Evolutionary conservation across 2,888 invertebrate genomes (phyloP).

Genomic region (Zygogramma bicolorata): DNA sequence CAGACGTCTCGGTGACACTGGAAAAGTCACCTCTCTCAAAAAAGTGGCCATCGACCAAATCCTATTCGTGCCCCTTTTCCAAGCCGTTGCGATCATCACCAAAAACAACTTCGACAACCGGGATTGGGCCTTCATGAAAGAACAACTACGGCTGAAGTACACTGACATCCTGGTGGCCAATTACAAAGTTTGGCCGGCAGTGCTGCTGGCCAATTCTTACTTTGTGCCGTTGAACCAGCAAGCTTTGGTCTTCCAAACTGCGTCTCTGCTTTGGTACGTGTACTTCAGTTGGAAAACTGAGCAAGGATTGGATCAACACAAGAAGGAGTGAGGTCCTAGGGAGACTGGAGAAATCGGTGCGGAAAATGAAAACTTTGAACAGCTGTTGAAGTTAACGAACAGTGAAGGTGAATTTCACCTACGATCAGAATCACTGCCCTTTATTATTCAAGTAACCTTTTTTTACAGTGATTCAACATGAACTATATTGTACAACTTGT

Average conservation of each 20-base stretch:
- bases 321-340: too few species aligned
- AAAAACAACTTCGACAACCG: slow-evolving; percentile 75
- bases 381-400: too few species aligned
- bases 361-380: too few species aligned
- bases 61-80: slow-evolving; percentile 79
- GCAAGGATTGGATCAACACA: not conserved
- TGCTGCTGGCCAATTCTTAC: slow-evolving; percentile 88
- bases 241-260: slow-evolving; percentile 80
- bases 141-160: slow-evolving; percentile 73
- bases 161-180: slow-evolving; percentile 74
- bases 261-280: slow-evolving; percentile 89
- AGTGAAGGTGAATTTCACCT: too few species aligned
- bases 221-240: slow-evolving; percentile 86
- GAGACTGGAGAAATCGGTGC: too few species aligned
- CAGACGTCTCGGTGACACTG: slow-evolving; percentile 35
- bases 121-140: slow-evolving; percentile 67
- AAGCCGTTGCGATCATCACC: slow-evolving; percentile 71
- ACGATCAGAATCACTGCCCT: too few species aligned
- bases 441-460: too few species aligned
- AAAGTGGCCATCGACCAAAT: slow-evolving; percentile 82
- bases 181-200: slow-evolving; percentile 86
- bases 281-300: slow-evolving; percentile 83
- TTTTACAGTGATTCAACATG: too few species aligned
- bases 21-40: slow-evolving; percentile 65
- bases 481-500: too few species aligned